Evolutionary conservation across 2,888 invertebrate genomes (phyloP).

Genomic region (Calliscelio sp.): DNA sequence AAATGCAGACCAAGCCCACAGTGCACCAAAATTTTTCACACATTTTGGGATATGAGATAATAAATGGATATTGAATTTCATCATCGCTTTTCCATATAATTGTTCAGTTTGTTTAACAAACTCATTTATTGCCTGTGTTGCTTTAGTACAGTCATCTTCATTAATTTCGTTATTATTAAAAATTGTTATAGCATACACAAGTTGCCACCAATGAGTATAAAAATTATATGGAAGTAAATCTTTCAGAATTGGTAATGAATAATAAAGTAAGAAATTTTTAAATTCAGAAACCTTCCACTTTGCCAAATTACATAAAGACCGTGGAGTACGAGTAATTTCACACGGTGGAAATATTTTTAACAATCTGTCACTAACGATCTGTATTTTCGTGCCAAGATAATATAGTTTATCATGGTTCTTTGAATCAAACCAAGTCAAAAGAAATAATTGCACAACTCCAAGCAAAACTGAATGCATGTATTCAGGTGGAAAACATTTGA

Average conservation of each 20-base stretch:
- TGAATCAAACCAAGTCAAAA: conserved; percentile 32
- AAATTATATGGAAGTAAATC: conserved; percentile 29
- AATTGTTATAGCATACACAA: conserved; percentile 49
- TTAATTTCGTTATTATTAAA: conserved; percentile 46
- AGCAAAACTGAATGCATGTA: conserved; percentile 64
- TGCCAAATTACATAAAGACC: conserved; percentile 23
- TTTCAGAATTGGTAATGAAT: conserved; percentile 64
- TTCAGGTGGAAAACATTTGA: conserved; percentile 62
- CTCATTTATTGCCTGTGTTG: conserved; percentile 32
- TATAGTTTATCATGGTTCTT: background rate
- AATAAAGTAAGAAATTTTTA: conserved; percentile 66
- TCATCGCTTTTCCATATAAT: conserved; percentile 49
- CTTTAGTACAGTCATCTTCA: conserved; percentile 25
- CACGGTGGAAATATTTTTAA: conserved; percentile 33
- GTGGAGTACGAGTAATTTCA: conserved; percentile 53
- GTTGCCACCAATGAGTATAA: conserved; percentile 58
- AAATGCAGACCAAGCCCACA: conserved; percentile 69
- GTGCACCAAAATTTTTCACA: conserved; percentile 52
- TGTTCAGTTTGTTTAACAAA: conserved; percentile 60
- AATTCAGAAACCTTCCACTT: conserved; percentile 65
- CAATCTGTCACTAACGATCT: conserved; percentile 34
- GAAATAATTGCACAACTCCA: conserved; percentile 62
- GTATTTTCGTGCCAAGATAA: background rate
- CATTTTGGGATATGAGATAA: conserved; percentile 53
- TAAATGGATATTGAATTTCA: conserved; percentile 67